Base-by-base conservation (phyloP, 2,888 invertebrate genomes). In the Leptinotarsa juncta region DNA sequence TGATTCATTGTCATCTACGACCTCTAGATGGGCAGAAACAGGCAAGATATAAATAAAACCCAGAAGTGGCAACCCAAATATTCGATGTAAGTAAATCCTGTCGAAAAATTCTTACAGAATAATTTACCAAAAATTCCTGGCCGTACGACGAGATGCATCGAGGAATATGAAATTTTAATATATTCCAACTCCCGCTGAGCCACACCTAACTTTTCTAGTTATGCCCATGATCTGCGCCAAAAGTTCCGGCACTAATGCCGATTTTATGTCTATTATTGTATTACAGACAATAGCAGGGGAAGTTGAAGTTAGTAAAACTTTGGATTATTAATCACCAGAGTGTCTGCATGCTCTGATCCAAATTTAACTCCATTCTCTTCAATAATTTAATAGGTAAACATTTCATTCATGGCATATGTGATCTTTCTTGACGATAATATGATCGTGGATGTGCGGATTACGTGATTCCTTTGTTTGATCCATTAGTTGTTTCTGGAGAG, bases 161-260 rank as follows among this genome's bases (percentile, higher is more conserved):
- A 16, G 42, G 16, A 16, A 32, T 15, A 62, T 1, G 12, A 42
- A 42, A 62, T 42, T 32, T 32, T 32, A 62, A 62, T 62, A 62
- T 42, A 62, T 62, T 42, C n/a, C 62, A 62, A n/a, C 42, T 62
- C 10, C n/a, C 7, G 14, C 62, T n/a, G 5, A 16, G 62, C 62
- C 42, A 62, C 62, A 62, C 62, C 62, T 42, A 62, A 62, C 62
- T 62, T 62, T 62, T 62, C 62, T 62, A 62, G 62, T 62, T 62
- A 32, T 62, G 42, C 62, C 57, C 62, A 42, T 62, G 62, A 62
- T 62, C 16, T 16, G 32, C 42, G 7, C 10, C 16, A n/a, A 62
- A 62, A 62, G 62, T 62, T 62, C 4, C 62, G 62, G 62, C 15
- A 12, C 62, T 62, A 42, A 62, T n/a, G 42, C 62, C 62, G 62